Conservation (phyloP, 1,140 invertebrate species). For the Yoshiicerus persimilis region DNA sequence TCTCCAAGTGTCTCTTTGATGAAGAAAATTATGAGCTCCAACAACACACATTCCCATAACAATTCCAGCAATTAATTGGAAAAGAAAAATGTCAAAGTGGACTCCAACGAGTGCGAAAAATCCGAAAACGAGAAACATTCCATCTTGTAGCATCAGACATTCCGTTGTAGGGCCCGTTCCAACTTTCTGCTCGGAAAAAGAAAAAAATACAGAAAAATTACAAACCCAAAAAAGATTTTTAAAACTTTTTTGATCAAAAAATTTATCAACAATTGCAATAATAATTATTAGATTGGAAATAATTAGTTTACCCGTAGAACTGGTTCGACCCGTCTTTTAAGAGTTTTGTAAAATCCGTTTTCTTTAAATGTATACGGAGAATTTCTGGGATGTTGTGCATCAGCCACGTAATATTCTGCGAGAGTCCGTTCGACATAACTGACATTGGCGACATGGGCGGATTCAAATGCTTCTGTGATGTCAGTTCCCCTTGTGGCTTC, state of each 20-base stretch:
- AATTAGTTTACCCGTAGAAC: conserved; percentile 54
- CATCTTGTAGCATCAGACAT: background rate
- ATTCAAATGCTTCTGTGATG: conserved; percentile 74
- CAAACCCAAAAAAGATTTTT: too few relatives aligned
- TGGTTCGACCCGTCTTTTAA: conserved; percentile 61
- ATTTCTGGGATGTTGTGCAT: conserved; percentile 61
- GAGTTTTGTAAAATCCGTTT: conserved; percentile 67
- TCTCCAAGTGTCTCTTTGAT: conserved; percentile 51
- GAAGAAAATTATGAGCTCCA: conserved; percentile 52
- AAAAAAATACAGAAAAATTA: too few relatives aligned
- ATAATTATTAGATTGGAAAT: too few relatives aligned
- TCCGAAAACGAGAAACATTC: background rate
- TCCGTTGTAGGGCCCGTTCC: conserved; percentile 10
- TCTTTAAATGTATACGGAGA: conserved; percentile 68
- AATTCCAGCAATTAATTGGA: conserved; percentile 35
- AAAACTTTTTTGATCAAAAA: too few relatives aligned
- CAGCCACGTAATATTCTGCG: conserved; percentile 63
- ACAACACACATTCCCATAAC: conserved; percentile 31
- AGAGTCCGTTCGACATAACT: conserved; percentile 58
- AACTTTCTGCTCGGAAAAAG: background rate
- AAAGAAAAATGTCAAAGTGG: background rate
- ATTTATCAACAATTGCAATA: background rate
- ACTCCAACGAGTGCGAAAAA: background rate
- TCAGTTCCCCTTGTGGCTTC: conserved; percentile 69
- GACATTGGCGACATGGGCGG: conserved; percentile 60